Evolutionary conservation across 2,113 vertebrate genomes (phyloP), one percentile per base, ranked within the genome.

Genomic region (Ammodytes dubius): DNA sequence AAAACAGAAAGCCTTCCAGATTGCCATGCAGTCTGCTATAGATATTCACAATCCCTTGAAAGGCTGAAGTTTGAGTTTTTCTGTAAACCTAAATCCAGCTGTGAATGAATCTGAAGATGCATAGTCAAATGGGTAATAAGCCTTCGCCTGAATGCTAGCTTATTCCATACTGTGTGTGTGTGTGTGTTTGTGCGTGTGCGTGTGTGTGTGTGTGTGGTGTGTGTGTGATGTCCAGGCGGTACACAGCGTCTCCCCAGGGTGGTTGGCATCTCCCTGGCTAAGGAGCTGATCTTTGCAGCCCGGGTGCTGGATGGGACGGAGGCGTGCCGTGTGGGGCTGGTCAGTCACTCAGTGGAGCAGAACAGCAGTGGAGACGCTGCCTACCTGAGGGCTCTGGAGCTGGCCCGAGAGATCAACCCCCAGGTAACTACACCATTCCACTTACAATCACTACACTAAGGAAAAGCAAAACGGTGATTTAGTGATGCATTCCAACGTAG

Each of bases 271-370:
- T 96, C 98, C 52, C 74, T 96, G 46, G 98, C 98, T 49, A 99
- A 99, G 91, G 98, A 99, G 77, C 96, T 99, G 3, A 99, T 99
- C 82, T 99, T 99, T 83, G 96, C 98, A 4, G 98, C 96, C 0
- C 95, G 97, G 6, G 90, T 95, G 67, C 87, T 99, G 7, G 97
- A 98, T 53, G 98, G 98, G 8, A 84, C 92, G 0, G 97, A 99
- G 90, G 98, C 98, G 7, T 94, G 91, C 82, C 93, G 92, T 0
- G 89, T 99, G 65, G 96, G 98, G 35, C 94, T 99, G 40, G 95
- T 98, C 71, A 98, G 93, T 90, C 97, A 99, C 0, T 96, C 96
- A 0, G 96, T 98, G 65, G 96, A 98, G 72, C 98, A 99, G 94
- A 99, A 99, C 65, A 70, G 95, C 39, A 93, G 93, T 0, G 98